Conservation (phyloP, 2,888 invertebrate species). For the Plagodis dolabraria region DNA sequence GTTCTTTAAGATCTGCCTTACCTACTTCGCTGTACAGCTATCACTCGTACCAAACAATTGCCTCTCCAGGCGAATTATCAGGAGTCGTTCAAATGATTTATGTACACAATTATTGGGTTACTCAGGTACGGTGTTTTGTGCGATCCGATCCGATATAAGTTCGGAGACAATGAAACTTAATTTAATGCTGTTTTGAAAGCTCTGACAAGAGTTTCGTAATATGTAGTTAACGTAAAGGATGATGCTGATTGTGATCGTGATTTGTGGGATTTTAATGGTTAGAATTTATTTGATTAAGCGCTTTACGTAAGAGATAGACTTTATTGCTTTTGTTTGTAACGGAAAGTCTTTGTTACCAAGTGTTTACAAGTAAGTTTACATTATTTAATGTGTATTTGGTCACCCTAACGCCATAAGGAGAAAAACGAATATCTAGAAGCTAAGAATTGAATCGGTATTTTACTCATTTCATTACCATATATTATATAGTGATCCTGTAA, state of each 20-base stretch:
- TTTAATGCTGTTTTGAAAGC: constrained; percentile 72
- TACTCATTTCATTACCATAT: too few species aligned
- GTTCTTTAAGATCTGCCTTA: constrained; percentile 7
- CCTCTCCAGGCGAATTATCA: constrained; percentile 80
- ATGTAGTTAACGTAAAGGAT: constrained; percentile 28
- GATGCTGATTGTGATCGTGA: constrained; percentile 30
- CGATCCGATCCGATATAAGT: constrained; percentile 79
- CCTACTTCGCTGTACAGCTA: constrained; percentile 33
- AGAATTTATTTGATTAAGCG: constrained; percentile 27
- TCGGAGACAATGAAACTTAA: constrained; percentile 78
- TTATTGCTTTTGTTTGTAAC: neutral
- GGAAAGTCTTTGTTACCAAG: neutral
- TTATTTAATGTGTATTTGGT: too few species aligned
- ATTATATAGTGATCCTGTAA: too few species aligned
- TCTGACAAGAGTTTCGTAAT: constrained; percentile 33
- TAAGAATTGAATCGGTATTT: too few species aligned
- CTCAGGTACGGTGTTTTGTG: constrained; percentile 81
- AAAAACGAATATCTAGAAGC: too few species aligned
- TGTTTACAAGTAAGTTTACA: too few species aligned
- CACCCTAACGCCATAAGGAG: too few species aligned
- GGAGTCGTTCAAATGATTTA: constrained; percentile 84
- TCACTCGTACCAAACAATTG: constrained; percentile 52
- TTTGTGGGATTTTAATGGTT: constrained; percentile 37
- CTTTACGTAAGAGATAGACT: neutral
- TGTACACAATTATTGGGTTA: constrained; percentile 85